Base-by-base conservation (phyloP, 1,140 invertebrate genomes). In the Ctenoplectra terminalis region DNA sequence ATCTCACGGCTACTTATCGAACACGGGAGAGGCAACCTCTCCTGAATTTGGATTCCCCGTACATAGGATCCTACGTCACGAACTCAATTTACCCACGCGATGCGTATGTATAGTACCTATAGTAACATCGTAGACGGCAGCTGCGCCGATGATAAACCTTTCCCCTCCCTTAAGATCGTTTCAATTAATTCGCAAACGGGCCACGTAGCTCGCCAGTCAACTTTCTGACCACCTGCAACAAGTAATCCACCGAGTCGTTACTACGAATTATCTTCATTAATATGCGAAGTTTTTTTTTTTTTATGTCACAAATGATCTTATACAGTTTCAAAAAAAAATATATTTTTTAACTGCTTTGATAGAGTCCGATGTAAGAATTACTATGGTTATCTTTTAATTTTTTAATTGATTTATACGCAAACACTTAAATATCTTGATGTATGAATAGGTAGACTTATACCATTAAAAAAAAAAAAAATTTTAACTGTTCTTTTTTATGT, bases 21-120 rank as follows among this genome's bases (percentile, higher is more conserved):
- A 61, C 29, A 37, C 31, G 26, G 20, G 64, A 29, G 43, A 70
- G 13, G 11, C 9, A 1, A 26, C 2, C 17, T 26, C 26, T 20
- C 70, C 23, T 0, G 64, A 69, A 78, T 78, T 58, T 70, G 75
- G 31, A 77, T 77, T 78, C 75, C 11, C 29, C 11, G 11, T 29
- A 58, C 64, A 70, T n/a, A 69, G 52, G 34, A 50, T 52, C 74
- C 26, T 67, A 61, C 34, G 67, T 80, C 67, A 64, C 56, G 77
- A 80, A 80, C 67, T 80, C 67, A 63, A 80, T 80, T 80, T 72
- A 48, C 48, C 29, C 67, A n/a, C 17, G 67, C 29, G 67, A 61
- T 79, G 46, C 58, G 66, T 71, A 37, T n/a, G n/a, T n/a, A n/a
- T n/a, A n/a, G 50, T 61, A 60, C 52, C 31, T 71, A 66, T 71